These are phyloP conservation scores for Petromus typicus DNA, from an alignment of 2,113 vertebrate species.

Conservation along the genomic window DNA sequence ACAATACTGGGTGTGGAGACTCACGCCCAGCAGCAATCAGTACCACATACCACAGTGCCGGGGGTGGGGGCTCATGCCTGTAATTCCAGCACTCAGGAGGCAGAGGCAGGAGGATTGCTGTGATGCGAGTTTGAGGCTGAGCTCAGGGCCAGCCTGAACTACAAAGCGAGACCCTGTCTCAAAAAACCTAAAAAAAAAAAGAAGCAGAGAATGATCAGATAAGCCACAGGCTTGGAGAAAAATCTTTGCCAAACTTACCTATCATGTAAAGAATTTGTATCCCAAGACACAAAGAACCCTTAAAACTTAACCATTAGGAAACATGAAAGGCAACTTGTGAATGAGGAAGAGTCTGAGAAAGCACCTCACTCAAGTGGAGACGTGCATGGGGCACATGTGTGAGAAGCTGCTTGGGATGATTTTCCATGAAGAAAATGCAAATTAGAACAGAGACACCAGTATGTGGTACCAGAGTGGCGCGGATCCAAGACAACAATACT, in stretches of 20 bases:
- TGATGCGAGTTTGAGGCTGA: too few species aligned
- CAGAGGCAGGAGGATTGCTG: too few species aligned
- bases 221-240: not conserved
- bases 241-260: not conserved
- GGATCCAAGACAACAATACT: accelerated
- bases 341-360: not conserved
- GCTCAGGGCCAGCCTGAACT: too few species aligned
- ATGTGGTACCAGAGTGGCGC: accelerated
- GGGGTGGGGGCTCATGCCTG: too few species aligned
- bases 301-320: not conserved
- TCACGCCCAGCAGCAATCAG: too few species aligned
- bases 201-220: not conserved
- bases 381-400: accelerated
- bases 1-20: too few species aligned
- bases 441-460: not conserved
- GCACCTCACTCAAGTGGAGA: not conserved
- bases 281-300: not conserved
- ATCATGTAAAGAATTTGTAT: not conserved
- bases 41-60: too few species aligned
- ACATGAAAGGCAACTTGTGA: not conserved
- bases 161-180: too few species aligned
- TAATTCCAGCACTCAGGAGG: too few species aligned
- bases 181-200: too few species aligned
- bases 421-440: not conserved
- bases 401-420: accelerated